Evolutionary conservation across 37 sponge, comb jelly and placozoan genomes (phyloP), one percentile per base, ranked within the genome.

Genomic region (Spongia lamella): DNA sequence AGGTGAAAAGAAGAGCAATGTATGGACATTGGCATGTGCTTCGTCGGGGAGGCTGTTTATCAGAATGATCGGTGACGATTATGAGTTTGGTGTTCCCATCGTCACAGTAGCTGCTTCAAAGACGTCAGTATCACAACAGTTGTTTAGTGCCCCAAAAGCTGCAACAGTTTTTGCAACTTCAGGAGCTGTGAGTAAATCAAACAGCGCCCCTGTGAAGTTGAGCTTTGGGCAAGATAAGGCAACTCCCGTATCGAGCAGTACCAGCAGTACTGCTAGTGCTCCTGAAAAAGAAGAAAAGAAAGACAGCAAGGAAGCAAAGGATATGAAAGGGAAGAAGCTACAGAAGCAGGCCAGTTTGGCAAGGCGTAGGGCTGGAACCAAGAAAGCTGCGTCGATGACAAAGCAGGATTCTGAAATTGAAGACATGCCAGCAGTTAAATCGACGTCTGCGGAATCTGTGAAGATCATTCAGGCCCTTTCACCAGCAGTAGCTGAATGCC

Each of bases 401-500:
- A 43, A 43, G 9, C 47, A 43, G 9, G 47, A 43, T 43, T 13
- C 47, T 43, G 47, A 43, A 9, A 43, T 43, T 13, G 47, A 43
- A 40, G 22, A 20, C 4, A 38, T 13, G 1, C 22, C 68, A 15
- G 26, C 68, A 68, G 36, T n/a, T 14, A 7, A 3, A 16, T 15
- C 68, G 36, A 29, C 39, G n/a, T 49, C 43, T 16, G 50, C 43
- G 16, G 50, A 38, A 4, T 16, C 22, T 40, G 26, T 24, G 2
- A 19, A 40, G 11, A 30, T 27, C 29, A 66, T 64, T 33, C 75
- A 88, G 35, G 96, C 89, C 4, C 73, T 95, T 24, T 95, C 96
- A 4, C 96, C 96, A 15, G 92, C 92, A 9, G 83, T 91, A 16
- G 96, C 96, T 0, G 86, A 91, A 52, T 91, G 96, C 66, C 88